Conservation (phyloP, 2,113 vertebrate species). For the Noctilio leporinus region DNA sequence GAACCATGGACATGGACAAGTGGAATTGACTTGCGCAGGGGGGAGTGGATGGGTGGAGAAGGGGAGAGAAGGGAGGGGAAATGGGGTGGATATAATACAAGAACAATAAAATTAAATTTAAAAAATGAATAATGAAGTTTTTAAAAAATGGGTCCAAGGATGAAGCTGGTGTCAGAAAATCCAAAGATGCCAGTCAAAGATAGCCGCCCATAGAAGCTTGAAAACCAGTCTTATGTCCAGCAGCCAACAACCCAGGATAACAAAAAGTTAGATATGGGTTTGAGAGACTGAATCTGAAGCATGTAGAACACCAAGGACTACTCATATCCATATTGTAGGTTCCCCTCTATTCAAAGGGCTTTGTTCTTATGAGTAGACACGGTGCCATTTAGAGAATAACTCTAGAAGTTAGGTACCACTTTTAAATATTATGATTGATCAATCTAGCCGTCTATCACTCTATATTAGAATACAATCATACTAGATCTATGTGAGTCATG, state of each 20-base stretch:
- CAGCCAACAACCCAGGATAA: not conserved
- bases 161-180: not conserved
- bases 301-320: not conserved
- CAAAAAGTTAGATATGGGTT: not conserved
- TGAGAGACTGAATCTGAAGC: not conserved
- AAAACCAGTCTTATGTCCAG: not conserved
- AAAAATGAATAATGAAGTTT: no score
- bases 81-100: no score
- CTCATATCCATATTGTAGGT: not conserved
- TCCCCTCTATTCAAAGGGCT: accelerated
- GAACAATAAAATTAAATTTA: no score
- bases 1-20: no score
- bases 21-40: no score
- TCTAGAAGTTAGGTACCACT: not conserved
- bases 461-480: not conserved
- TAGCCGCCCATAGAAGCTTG: not conserved
- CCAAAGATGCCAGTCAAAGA: not conserved
- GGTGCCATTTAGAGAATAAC: not conserved
- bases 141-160: not conserved
- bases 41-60: no score
- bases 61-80: no score
- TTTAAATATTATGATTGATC: not conserved
- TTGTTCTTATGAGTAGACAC: not conserved
- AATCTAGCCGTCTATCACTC: not conserved
- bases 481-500: not conserved